A percentile compares a stretch with the other conserved stretches of the same genome.
These are phyloP conservation scores for Drosophila percnosoma DNA, from an alignment of 2,888 invertebrate species.

Conservation along the genomic window DNA sequence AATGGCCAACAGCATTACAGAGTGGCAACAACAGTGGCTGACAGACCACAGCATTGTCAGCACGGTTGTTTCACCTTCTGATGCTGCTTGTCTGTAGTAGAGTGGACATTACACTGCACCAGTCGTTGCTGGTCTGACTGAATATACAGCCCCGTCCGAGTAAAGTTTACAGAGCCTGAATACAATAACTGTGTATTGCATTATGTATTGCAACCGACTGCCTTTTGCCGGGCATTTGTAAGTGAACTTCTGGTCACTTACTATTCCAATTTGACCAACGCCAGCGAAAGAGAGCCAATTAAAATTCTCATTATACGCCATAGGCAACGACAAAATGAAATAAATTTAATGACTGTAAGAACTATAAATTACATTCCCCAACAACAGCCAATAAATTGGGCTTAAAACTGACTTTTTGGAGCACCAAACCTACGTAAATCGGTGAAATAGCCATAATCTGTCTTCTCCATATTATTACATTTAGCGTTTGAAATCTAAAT, in stretches of 20 bases:
- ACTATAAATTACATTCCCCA: slow-evolving; percentile 3
- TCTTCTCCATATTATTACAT: background rate
- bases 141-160: background rate
- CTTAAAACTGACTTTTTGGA: background rate
- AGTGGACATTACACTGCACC: slow-evolving; percentile 50
- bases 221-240: slow-evolving; percentile 63
- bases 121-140: slow-evolving; percentile 41
- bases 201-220: no score
- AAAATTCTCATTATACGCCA: slow-evolving; percentile 20
- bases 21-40: background rate
- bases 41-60: slow-evolving; percentile 64
- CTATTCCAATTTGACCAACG: no score
- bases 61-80: slow-evolving; percentile 31
- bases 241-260: slow-evolving; percentile 75
- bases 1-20: background rate
- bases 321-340: slow-evolving; percentile 11
- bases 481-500: background rate
- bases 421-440: background rate
- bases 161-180: slow-evolving; percentile 7
- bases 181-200: no score
- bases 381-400: background rate
- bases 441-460: background rate
- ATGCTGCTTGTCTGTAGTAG: slow-evolving; percentile 29
- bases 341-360: slow-evolving; percentile 13
- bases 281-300: slow-evolving; percentile 35